Conservation (phyloP, 92 coral and sea anemone species). For the Heliopora coerulea region DNA sequence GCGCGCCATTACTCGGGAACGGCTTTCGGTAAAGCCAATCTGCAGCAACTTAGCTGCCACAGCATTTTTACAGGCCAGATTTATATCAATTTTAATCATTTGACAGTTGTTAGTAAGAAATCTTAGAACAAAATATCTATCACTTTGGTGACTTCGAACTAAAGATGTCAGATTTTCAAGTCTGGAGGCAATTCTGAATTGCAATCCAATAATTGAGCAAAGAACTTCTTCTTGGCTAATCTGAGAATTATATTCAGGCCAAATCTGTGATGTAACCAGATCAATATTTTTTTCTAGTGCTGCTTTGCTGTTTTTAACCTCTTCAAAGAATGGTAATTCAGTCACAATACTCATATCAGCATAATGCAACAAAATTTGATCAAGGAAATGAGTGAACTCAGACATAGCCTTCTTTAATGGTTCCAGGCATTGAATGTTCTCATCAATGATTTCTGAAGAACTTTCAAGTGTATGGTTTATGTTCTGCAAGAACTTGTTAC, state of each 20-base stretch:
- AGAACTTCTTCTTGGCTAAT: conserved; percentile 16
- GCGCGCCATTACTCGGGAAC: conserved; percentile 6
- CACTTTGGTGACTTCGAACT: conserved; percentile 31
- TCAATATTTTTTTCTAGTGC: not conserved
- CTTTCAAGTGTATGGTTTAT: too few species aligned
- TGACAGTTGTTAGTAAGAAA: not conserved
- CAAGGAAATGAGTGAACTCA: conserved; percentile 13
- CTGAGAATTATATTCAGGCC: conserved; percentile 52
- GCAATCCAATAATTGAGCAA: conserved; percentile 28
- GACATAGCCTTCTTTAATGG: not conserved
- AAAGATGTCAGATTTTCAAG: not conserved
- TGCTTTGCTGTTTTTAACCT: conserved; percentile 19
- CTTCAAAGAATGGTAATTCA: not conserved
- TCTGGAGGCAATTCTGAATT: too few species aligned
- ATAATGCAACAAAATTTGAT: conserved; percentile 8
- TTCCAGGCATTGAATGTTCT: not conserved
- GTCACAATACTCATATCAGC: not conserved
- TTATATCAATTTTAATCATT: too few species aligned
- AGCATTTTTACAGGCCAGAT: not conserved
- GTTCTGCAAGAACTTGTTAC: not conserved
- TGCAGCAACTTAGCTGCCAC: conserved; percentile 1
- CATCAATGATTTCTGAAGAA: not conserved
- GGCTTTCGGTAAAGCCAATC: conserved; percentile 32
- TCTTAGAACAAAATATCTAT: conserved; percentile 16
- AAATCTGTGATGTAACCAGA: conserved; percentile 61